Base-by-base conservation (phyloP, 1,140 invertebrate genomes). In the Cydia pomonella region DNA sequence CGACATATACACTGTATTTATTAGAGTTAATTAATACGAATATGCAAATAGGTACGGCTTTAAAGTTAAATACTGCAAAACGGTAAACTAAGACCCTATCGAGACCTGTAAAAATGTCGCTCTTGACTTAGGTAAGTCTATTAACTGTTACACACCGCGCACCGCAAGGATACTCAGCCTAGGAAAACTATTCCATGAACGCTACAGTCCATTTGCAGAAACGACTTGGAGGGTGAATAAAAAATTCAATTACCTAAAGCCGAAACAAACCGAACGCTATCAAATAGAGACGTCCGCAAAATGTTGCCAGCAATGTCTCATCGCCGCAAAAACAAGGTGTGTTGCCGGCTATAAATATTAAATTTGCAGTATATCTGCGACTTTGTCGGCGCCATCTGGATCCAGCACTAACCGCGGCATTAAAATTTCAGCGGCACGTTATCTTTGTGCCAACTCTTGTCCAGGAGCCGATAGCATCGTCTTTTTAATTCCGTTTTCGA, bases 311-410 rank as follows among this genome's bases (percentile, higher is more conserved):
- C 79, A 74, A 81, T 81, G 80, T 81, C 81, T 87, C 85, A 83
- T 86, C 79, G 73, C 81, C 3, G 75, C 80, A 84, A 87, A 86
- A 84, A 85, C 82, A 86, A 86, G 84, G 81, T 86, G 81, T 85
- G 82, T 83, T 84, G 80, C 80, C 76, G 78, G 78, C 84, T 84
- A 88, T 90, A 89, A 90, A 90, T 89, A 89, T 89, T 90, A 89
- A 88, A 90, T 89, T 83, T 83, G 79, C 79, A 81, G 76, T 85
- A 84, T 87, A 64, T 85, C 83, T 84, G 84, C 80, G 80, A 84
- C 80, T 84, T 85, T 81, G 82, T 77, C 82, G 79, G 84, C 79
- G 86, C 81, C 84, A 89, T 87, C 81, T 88, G 87, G 80, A 82
- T 84, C 78, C 81, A 80, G 76, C 86, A 88, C 85, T 88, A 90